Percentiles rank a stretch among this genome's conserved stretches.
These are phyloP conservation scores for Acanthis flammea DNA, from an alignment of 2,797 vertebrate species.

Conservation along the genomic window DNA sequence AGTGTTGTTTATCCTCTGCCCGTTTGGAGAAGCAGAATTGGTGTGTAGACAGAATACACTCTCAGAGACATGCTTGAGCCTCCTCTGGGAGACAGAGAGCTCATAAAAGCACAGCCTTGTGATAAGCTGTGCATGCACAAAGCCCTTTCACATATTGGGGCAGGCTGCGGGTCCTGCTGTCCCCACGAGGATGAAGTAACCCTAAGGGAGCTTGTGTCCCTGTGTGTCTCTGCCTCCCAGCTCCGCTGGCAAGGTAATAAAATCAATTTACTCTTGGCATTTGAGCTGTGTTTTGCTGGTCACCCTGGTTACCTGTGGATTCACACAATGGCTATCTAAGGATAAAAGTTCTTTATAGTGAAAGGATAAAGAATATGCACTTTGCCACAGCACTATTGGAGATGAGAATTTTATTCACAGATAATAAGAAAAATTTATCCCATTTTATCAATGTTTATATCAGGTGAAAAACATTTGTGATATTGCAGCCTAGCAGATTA, in stretches of 20 bases:
- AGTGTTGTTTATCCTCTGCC: not conserved
- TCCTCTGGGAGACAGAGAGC: not conserved
- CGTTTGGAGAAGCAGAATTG: not conserved
- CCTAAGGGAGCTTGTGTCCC: not conserved
- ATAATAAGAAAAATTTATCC: not conserved
- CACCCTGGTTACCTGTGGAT: fast-evolving
- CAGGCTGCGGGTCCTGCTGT: not conserved
- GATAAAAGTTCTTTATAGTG: not conserved
- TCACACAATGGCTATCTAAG: not conserved
- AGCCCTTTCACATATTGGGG: not conserved
- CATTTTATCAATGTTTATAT: not conserved
- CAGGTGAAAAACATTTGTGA: not conserved
- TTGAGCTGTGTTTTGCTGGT: not conserved
- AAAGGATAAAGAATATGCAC: not conserved
- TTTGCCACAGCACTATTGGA: not conserved
- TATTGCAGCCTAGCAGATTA: not conserved
- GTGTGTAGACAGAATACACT: not conserved
- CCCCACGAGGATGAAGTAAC: not conserved
- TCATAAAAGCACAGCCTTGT: not conserved
- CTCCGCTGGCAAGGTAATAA: not conserved
- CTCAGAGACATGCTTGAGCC: not conserved
- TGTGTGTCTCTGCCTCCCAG: not conserved
- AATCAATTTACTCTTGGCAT: not conserved
- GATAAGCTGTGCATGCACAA: fast-evolving
- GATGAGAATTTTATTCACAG: not conserved